phyloP scores from a whole-genome alignment of 2,888 invertebrate species.

The Tryphoninae sp. region DNA sequence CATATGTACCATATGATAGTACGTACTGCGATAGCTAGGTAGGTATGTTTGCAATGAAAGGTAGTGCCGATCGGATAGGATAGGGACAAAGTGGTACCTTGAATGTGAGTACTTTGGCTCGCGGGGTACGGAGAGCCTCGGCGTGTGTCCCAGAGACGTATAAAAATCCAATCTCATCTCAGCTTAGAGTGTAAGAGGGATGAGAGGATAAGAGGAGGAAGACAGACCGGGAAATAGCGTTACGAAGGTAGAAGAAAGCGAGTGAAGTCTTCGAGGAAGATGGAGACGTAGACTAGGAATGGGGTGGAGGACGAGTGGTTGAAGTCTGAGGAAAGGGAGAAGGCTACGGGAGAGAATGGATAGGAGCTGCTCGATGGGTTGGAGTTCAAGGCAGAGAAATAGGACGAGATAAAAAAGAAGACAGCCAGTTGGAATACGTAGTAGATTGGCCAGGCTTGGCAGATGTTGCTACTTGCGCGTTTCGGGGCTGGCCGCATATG shows the following conservation, averaged over 20 bases:
- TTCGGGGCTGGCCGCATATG: constrained; percentile 14
- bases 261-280: constrained; percentile 40
- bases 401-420: constrained; percentile 31
- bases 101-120: constrained; percentile 63
- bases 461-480: constrained; percentile 59
- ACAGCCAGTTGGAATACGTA: constrained; percentile 44
- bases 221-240: constrained; percentile 41
- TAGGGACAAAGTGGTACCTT: constrained; percentile 34
- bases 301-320: constrained; percentile 19
- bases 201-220: constrained; percentile 37
- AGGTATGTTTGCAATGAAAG: constrained; percentile 6
- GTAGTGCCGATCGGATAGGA: constrained; percentile 47
- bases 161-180: constrained; percentile 74
- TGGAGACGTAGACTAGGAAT: constrained; percentile 36
- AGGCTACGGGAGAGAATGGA: constrained; percentile 45
- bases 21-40: constrained; percentile 9
- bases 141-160: constrained; percentile 66
- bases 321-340: constrained; percentile 22
- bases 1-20: constrained; percentile 10
- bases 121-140: constrained; percentile 44
- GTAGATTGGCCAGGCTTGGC: constrained; percentile 59
- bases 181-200: constrained; percentile 59
- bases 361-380: constrained; percentile 31
- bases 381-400: constrained; percentile 27
- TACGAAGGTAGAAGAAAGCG: constrained; percentile 29